Evolutionary conservation across 2,797 vertebrate genomes (phyloP).

Genomic region (Garrulus glandarius): DNA sequence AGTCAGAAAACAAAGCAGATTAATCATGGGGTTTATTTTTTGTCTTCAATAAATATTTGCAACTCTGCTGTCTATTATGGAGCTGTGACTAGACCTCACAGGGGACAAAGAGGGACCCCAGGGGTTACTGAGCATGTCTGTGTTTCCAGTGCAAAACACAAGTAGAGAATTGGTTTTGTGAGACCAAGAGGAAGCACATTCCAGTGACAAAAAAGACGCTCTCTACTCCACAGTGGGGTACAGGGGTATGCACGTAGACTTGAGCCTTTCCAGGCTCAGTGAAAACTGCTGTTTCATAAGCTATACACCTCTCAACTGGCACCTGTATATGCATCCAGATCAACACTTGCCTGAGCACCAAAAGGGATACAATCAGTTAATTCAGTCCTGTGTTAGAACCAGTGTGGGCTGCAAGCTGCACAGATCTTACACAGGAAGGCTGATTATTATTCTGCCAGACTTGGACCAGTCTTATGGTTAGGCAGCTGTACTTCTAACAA

Average conservation of each 20-base stretch:
- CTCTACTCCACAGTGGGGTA: neutral
- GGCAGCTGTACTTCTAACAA: neutral
- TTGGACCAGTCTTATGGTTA: neutral
- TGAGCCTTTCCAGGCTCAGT: neutral
- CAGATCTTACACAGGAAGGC: neutral
- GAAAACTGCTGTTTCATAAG: neutral
- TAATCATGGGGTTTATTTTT: neutral
- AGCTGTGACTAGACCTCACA: neutral
- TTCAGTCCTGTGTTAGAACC: neutral
- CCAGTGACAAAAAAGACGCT: neutral
- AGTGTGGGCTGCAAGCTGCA: neutral
- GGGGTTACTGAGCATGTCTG: neutral
- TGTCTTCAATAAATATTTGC: neutral
- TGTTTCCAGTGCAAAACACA: neutral
- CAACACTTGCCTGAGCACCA: neutral
- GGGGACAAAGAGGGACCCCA: neutral
- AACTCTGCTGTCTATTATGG: neutral
- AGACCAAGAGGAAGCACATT: neutral
- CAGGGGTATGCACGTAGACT: accelerated
- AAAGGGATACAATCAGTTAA: neutral
- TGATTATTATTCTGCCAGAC: neutral
- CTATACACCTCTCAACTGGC: neutral
- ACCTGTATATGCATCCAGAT: neutral
- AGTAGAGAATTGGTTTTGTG: neutral
- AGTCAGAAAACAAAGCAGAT: neutral